Conservation (phyloP, 2,888 invertebrate species). For the Chymomyza caudatula region DNA sequence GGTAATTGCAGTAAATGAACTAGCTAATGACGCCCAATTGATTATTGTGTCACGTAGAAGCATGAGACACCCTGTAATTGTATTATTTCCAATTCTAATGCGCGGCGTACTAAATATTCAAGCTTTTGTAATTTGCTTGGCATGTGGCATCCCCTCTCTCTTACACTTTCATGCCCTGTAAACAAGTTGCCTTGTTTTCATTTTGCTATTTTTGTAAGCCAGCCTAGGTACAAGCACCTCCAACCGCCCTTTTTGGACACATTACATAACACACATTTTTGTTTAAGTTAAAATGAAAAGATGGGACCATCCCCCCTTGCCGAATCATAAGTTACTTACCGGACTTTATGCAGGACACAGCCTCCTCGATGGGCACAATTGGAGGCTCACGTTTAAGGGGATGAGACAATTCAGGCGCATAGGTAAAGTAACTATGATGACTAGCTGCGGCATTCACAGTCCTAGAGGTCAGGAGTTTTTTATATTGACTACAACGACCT, state of each 20-base stretch:
- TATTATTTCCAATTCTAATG: too few species aligned
- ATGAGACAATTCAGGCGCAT: conserved; percentile 89
- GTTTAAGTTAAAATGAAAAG: neutral
- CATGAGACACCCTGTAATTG: neutral
- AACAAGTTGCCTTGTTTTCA: conserved; percentile 22
- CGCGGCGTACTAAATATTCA: too few species aligned
- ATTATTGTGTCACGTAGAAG: conserved; percentile 6
- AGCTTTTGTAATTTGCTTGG: too few species aligned
- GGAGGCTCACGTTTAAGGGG: conserved; percentile 86
- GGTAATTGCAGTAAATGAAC: conserved; percentile 4
- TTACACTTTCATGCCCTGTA: neutral
- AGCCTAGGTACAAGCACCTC: neutral
- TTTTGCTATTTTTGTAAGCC: conserved; percentile 28
- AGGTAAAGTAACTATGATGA: conserved; percentile 83
- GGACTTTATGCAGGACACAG: conserved; percentile 87
- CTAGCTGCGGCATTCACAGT: conserved; percentile 41
- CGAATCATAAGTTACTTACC: conserved; percentile 80
- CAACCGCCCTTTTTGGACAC: neutral
- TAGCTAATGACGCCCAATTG: conserved; percentile 40
- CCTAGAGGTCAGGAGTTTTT: conserved; percentile 37
- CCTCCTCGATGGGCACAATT: conserved; percentile 86
- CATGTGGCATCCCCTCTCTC: neutral
- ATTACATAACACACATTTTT: conserved; percentile 51
- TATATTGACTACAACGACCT: conserved; percentile 31
- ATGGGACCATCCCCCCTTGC: neutral